A percentile compares a stretch with the other conserved stretches of the same genome.
These are phyloP conservation scores for Dolomedes plantarius DNA, from an alignment of 2,888 invertebrate genomes.

Conservation along the genomic window DNA sequence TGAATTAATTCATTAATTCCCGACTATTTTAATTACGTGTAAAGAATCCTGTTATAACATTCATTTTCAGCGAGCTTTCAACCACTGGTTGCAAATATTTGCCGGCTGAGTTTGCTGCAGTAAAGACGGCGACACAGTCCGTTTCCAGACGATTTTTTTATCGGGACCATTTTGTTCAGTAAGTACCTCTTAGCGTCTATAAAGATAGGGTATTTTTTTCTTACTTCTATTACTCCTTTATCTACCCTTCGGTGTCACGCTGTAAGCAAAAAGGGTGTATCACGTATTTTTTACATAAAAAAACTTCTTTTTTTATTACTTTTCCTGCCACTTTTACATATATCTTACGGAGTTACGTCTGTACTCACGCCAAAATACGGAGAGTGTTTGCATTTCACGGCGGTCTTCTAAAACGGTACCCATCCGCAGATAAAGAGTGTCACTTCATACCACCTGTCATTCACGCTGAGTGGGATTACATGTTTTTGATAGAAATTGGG, in stretches of 20 bases:
- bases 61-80: too few species aligned
- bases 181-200: conserved; percentile 57
- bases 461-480: not conserved
- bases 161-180: conserved; percentile 40
- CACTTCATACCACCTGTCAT: not conserved
- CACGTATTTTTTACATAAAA: not conserved
- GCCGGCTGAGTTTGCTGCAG: too few species aligned
- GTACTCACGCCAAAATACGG: not conserved
- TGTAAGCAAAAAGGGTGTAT: not conserved
- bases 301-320: not conserved
- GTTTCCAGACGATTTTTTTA: not conserved
- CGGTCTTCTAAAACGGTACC: not conserved
- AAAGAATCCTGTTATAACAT: too few species aligned
- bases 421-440: not conserved
- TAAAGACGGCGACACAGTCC: not conserved
- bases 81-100: too few species aligned
- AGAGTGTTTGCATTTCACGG: not conserved
- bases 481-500: not conserved
- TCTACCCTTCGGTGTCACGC: not conserved
- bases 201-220: conserved; percentile 34
- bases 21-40: too few species aligned
- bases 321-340: not conserved
- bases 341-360: too few species aligned
- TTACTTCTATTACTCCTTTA: not conserved
- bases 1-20: too few species aligned